Evolutionary conservation across 1,140 invertebrate genomes (phyloP).

Genomic region (Drosophila equinoxialis): DNA sequence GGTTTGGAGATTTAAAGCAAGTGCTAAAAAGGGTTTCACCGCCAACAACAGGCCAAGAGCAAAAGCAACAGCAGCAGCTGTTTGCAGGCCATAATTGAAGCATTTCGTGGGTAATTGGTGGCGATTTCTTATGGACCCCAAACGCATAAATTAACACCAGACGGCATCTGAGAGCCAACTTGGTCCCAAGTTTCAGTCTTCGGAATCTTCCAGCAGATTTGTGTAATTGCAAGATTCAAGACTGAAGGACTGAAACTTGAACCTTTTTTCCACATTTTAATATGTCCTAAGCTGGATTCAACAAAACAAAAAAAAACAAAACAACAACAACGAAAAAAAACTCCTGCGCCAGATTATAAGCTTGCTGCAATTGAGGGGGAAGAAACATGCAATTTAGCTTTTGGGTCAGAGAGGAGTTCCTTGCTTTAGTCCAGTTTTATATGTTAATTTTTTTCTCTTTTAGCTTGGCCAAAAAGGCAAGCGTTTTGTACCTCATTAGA

Average conservation of each 20-base stretch:
- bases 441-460: conserved; percentile 66
- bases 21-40: conserved; percentile 76
- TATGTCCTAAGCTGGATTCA: conserved; percentile 41
- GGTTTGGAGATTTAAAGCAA: conserved; percentile 1
- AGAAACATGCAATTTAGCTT: conserved; percentile 63
- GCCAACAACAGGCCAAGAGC: conserved; percentile 10
- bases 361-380: conserved; percentile 28
- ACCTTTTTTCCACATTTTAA: conserved; percentile 52
- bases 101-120: conserved; percentile 73
- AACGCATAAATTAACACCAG: conserved; percentile 81
- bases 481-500: conserved; percentile 81
- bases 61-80: conserved; percentile 61
- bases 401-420: conserved; percentile 56
- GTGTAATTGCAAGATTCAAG: conserved; percentile 65
- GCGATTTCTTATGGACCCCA: conserved; percentile 66
- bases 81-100: conserved; percentile 77
- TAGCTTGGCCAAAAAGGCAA: conserved; percentile 25
- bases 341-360: conserved; percentile 57
- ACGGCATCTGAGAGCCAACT: conserved; percentile 9
- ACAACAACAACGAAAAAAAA: not conserved
- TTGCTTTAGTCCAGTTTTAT: conserved; percentile 49
- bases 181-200: conserved; percentile 14
- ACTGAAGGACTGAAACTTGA: conserved; percentile 12
- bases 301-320: not conserved
- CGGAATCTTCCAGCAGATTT: conserved; percentile 59